Evolutionary conservation across 2,797 vertebrate species (phyloP).

Genomic region (Sebastes kiyomatsui): DNA sequence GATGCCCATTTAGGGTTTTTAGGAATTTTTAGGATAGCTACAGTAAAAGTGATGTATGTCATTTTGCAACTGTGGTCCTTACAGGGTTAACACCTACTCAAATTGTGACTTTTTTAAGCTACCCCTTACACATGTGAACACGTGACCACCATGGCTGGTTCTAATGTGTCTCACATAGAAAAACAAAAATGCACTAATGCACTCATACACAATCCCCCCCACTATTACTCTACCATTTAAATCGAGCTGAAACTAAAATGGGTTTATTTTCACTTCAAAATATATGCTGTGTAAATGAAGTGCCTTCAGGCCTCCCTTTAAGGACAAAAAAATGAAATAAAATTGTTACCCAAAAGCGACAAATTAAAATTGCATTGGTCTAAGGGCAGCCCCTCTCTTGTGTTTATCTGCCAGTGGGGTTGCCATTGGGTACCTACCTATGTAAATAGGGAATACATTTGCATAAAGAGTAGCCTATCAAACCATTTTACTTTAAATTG

Average conservation of each 20-base stretch:
- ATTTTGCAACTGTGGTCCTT: no score
- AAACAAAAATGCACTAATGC: not conserved
- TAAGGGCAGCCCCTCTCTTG: no score
- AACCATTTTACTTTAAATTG: not conserved
- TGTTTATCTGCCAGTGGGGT: not conserved
- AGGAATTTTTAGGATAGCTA: no score
- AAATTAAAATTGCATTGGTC: not conserved
- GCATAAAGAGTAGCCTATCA: conserved; percentile 6
- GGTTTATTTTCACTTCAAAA: not conserved
- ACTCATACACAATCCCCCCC: not conserved
- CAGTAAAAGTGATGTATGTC: no score
- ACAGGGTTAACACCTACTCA: not conserved
- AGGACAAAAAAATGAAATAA: not conserved
- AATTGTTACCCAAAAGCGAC: not conserved
- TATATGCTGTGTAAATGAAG: not conserved
- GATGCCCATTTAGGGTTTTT: no score
- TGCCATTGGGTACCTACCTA: not conserved
- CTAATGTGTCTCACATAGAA: not conserved
- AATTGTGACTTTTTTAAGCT: not conserved
- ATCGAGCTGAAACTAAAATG: not conserved
- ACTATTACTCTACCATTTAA: not conserved
- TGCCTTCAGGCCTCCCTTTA: not conserved
- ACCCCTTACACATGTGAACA: not conserved
- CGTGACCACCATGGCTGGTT: not conserved
- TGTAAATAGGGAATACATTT: not conserved